Base-by-base conservation (phyloP, 2,797 vertebrate species). In the Notoglanidium macrostoma region DNA sequence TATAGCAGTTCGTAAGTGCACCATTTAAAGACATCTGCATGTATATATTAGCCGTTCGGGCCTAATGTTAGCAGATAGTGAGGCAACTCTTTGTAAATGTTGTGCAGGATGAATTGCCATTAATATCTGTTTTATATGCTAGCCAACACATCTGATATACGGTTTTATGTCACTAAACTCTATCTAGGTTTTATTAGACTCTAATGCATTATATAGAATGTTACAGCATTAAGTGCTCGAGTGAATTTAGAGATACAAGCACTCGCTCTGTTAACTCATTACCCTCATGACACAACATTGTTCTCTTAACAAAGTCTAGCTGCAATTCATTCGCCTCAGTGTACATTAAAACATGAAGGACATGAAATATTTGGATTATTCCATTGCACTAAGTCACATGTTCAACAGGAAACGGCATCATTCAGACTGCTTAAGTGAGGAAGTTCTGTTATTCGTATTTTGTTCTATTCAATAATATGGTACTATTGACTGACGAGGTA, bases 91-190 rank as follows among this genome's bases (percentile, higher is more conserved):
- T 81, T 85, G 54, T 76, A 85, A 85, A 85, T 15, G 72, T 79
- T 55, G 67, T 32, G 32, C 70, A 81, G 82, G 84, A 85, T 88
- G 40, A 85, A 85, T 76, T 72, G 46, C 57, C 84, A 85, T 82
- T 85, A 76, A 79, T 79, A 55, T 85, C 57, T 81, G 26, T 85
- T 88, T 85, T 82, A 82, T 80, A 82, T 88, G 68, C 84, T 57
- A 67, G 35, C 44, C 21, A 51, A 76, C 87, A 82, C 68, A 26
- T 85, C 54, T 57, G 57, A 63, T 82, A 51, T 55, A 67, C 46
- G 32, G 17, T 74, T 88, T 85, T 67, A 85, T 82, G 40, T 46
- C 68, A 10, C 74, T 72, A 61, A 79, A 67, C 55, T 84, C 83
- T 51, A 80, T 85, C 82, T 70, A 80, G 29, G n/a, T 11, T 81